Percentiles rank a stretch among this genome's conserved stretches.
phyloP scores from a whole-genome alignment of 2,797 vertebrate genomes.

The Crocidura indochinensis region DNA sequence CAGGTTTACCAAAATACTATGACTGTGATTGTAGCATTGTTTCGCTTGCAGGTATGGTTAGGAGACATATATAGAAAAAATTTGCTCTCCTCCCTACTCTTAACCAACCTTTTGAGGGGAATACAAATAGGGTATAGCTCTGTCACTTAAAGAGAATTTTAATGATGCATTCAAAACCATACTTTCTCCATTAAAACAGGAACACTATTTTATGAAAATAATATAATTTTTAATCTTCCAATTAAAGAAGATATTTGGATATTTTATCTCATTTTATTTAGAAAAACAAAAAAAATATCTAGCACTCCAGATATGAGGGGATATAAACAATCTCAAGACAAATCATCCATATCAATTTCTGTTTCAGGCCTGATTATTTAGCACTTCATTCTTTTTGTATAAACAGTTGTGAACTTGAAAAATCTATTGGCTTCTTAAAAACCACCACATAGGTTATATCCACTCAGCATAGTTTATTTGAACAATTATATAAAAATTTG shows the following conservation, averaged over 20 bases:
- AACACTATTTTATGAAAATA: conserved; percentile 54
- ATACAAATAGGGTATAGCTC: background rate
- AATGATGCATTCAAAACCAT: conserved; percentile 53
- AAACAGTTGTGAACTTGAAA: background rate
- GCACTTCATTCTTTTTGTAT: conserved; percentile 27
- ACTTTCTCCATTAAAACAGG: background rate
- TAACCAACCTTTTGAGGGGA: conserved; percentile 54
- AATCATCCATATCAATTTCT: background rate
- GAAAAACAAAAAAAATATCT: background rate
- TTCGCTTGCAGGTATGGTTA: conserved; percentile 70
- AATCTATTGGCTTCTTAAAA: conserved; percentile 43
- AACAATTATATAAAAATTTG: conserved; percentile 4
- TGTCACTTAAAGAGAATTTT: background rate
- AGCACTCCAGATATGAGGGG: background rate
- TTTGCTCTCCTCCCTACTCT: conserved; percentile 24
- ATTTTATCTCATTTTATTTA: conserved; percentile 36
- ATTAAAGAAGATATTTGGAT: background rate
- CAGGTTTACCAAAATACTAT: conserved; percentile 83
- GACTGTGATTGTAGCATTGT: conserved; percentile 77
- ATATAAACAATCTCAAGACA: background rate
- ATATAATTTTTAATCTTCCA: conserved; percentile 52
- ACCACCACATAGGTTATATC: background rate
- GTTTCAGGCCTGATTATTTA: background rate
- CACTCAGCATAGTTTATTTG: background rate
- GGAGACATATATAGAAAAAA: background rate